Conservation (phyloP, 1,140 invertebrate species). For the Zaprionus davidi region DNA sequence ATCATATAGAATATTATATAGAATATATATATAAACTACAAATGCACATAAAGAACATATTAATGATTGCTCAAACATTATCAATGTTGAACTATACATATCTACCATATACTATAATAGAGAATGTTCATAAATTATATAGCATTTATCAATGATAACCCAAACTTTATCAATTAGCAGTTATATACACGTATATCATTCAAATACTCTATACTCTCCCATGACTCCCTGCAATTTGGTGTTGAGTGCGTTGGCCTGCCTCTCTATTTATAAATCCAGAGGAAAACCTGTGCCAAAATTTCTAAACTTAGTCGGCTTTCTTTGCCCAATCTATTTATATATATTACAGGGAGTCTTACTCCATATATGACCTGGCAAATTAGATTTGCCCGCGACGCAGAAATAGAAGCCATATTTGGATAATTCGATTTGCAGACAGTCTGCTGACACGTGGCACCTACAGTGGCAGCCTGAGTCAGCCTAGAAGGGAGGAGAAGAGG, state of each 20-base stretch:
- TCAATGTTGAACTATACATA: too few species aligned
- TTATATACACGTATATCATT: neutral
- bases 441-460: neutral
- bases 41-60: neutral
- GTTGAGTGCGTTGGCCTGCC: neutral
- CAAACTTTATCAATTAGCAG: neutral
- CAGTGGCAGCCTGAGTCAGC: neutral
- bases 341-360: neutral
- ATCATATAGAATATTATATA: too few species aligned
- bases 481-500: neutral
- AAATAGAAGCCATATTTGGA: neutral
- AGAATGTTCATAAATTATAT: neutral
- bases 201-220: neutral
- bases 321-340: neutral
- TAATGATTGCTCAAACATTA: too few species aligned
- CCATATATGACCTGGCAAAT: neutral
- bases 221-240: neutral
- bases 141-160: neutral
- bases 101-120: neutral
- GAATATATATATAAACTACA: neutral
- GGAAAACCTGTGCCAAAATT: conserved; percentile 5
- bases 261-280: neutral
- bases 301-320: neutral
- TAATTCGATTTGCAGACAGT: neutral
- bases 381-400: neutral